Evolutionary conservation across 2,113 vertebrate species (phyloP), one percentile per base, ranked within the genome.

Genomic region (Electrona antarctica): DNA sequence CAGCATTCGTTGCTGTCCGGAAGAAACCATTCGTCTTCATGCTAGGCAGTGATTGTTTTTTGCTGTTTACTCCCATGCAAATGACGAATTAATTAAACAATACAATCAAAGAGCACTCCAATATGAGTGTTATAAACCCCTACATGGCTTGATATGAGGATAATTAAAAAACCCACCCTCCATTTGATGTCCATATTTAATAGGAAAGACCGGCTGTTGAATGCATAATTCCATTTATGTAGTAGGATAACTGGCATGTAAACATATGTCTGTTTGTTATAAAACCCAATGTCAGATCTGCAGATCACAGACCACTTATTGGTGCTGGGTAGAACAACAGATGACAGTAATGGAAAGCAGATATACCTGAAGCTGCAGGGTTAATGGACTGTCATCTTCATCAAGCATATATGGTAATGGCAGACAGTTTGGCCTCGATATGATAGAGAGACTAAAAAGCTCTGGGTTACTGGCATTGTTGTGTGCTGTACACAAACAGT

Each of bases 171-270:
- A 87, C 83, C 62, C 76, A 81, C 60, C 48, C 78, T 41, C 33
- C 67, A 73, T 83, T 88, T 86, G 76, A 84, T 83, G 78, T 77
- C 59, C 80, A 65, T 71, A 15, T 83, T 82, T 83, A 81, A 87
- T 77, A 76, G 78, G 21, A 65, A 67, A 78, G 72, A 73, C 65
- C 58, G 74, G 55, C 50, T 33, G 63, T 54, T 28, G 74, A 85
- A 80, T 78, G 62, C 55, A 84, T 85, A 65, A 82, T 82, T 86
- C 77, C 62, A 73, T 69, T 63, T 68, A 64, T 4, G 54, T 64
- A 55, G 56, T n/a, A n/a, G n/a, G 62, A 73, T 69, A 70, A 58
- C 21, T 29, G 28, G 33, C 29, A 70, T 14, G 69, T 56, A 74
- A 83, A 79, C 74, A 64, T 64, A 75, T 60, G 62, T 64, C 61